phyloP scores from a whole-genome alignment of 2,113 vertebrate species.

The Brienomyrus brachyistius region DNA sequence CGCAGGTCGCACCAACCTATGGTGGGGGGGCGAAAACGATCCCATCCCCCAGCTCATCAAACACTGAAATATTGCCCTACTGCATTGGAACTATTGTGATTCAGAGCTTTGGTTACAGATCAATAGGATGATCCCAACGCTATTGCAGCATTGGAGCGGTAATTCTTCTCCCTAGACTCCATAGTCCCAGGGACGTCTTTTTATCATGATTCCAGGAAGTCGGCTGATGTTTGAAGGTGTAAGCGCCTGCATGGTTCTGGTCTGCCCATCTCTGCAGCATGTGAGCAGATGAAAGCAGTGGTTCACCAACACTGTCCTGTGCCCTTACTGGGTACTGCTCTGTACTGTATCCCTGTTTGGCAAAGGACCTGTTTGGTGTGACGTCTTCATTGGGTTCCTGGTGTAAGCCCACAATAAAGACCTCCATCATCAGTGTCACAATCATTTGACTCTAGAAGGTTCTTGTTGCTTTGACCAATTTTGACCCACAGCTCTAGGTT shows the following conservation, averaged over 20 bases:
- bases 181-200: background rate
- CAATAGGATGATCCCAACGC: background rate
- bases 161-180: background rate
- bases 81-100: background rate
- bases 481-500: background rate
- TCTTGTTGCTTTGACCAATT: background rate
- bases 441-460: background rate
- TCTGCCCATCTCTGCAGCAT: background rate
- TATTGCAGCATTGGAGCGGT: background rate
- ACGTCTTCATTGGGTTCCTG: background rate
- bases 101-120: background rate
- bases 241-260: background rate
- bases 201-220: background rate
- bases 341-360: background rate
- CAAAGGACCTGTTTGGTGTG: background rate
- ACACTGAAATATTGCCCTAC: background rate
- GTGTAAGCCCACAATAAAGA: background rate
- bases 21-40: background rate
- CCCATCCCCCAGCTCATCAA: background rate
- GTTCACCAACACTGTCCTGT: background rate
- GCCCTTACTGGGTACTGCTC: background rate
- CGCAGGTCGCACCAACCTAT: background rate
- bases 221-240: background rate
- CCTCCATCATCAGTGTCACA: background rate
- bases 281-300: background rate